Evolutionary conservation across 2,113 vertebrate species (phyloP).

Genomic region (Bos taurus): ARS-UCD2.0 NC_037348.1:64778001-64778500

Average conservation of each 20-base stretch:
- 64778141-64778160: not conserved
- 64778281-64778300: not conserved
- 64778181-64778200: rapidly evolving
- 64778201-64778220: not conserved
- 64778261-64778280: rapidly evolving
- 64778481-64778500: not conserved
- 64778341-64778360: not conserved
- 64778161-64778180: not conserved
- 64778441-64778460: not conserved
- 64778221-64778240: rapidly evolving
- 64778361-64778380: rapidly evolving
- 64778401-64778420: not conserved
- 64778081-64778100: rapidly evolving
- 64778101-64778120: rapidly evolving
- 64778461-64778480: not conserved
- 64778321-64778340: not conserved
- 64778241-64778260: not conserved
- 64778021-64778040: not conserved
- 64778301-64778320: rapidly evolving
- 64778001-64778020: not conserved
- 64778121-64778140: too few relatives aligned
- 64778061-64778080: not conserved
- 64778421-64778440: not conserved
- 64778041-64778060: not conserved
- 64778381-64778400: rapidly evolving